phyloP scores from a whole-genome alignment of 2,113 vertebrate genomes.

The Actinemys pallida region DNA sequence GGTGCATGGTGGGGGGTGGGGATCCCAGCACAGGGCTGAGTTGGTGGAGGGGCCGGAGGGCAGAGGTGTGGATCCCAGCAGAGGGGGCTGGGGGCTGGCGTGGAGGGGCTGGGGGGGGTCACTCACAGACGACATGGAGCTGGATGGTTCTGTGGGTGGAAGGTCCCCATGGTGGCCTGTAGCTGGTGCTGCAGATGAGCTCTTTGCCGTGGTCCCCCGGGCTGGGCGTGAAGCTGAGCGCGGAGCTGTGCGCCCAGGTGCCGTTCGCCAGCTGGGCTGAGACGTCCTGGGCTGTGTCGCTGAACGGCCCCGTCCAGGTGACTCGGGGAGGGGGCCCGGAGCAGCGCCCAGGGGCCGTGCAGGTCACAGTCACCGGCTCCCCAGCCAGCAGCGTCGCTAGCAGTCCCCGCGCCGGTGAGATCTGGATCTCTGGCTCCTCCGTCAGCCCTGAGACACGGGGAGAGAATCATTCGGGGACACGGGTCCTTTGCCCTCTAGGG shows the following conservation, averaged over 20 bases:
- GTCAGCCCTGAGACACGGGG: not conserved
- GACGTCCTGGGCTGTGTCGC: no score
- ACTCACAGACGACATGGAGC: not conserved
- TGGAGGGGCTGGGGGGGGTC: rapidly evolving
- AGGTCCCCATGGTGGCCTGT: not conserved
- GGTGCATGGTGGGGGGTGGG: no score
- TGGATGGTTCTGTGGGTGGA: rapidly evolving
- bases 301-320: not conserved
- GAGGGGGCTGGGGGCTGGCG: no score
- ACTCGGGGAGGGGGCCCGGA: not conserved
- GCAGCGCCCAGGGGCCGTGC: not conserved
- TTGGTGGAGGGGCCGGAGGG: no score
- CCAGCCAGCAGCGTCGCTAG: not conserved
- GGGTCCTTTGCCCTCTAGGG: not conserved
- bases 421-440: not conserved
- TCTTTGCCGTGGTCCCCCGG: not conserved
- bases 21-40: no score
- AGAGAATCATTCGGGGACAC: not conserved
- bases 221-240: not conserved
- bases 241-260: no score
- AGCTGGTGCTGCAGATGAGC: not conserved
- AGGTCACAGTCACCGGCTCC: not conserved
- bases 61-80: no score
- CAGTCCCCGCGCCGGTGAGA: not conserved
- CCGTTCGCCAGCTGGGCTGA: no score